Base-by-base conservation (phyloP, 2,797 vertebrate species). In the Novumbra hubbsi region DNA sequence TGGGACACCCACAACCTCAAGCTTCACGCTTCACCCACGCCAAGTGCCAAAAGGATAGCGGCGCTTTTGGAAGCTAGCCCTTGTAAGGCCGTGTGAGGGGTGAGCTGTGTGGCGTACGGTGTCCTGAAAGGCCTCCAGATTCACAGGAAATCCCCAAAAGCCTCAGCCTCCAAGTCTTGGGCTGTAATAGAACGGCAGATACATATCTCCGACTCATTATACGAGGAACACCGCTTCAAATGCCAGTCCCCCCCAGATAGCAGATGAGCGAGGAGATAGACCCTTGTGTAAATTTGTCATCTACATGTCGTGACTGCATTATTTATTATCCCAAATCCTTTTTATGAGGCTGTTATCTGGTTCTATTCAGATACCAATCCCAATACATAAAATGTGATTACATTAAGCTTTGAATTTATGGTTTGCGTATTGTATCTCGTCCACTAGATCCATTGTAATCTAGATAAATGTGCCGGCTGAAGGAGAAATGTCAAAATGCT, bases 301-400 rank as follows among this genome's bases (percentile, higher is more conserved):
- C 80, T 80, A 72, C 78, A 70, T 80, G 79, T 85, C 86, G 79
- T 71, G 84, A 83, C 86, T 81, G 77, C 85, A 87, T 89, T 85
- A 87, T 89, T 90, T 88, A 90, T 86, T 85, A 87, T 72, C 81
- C 73, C 64, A 64, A 73, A 30, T 78, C 72, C 84, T 77, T 84
- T 90, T 87, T 84, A 85, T 83, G 76, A 80, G 75, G 73, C 80
- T 67, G 74, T 88, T 89, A 89, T 89, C 84, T 66, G 62, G 45
- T 86, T 83, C 83, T 72, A 81, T 86, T 86, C 81, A 81, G 84
- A 87, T 85, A 80, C 84, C 81, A 83, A 80, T 84, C 77, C 77
- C 76, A 86, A 84, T 28, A 66, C 84, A 84, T 87, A 83, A 85
- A 85, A 86, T 74, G 82, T 86, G 87, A 89, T 90, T 83, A 88